Evolutionary conservation across 30 jellyfish, hydroid and myxozoan species (phyloP).

Genomic region (Aurelia coerulea): DNA sequence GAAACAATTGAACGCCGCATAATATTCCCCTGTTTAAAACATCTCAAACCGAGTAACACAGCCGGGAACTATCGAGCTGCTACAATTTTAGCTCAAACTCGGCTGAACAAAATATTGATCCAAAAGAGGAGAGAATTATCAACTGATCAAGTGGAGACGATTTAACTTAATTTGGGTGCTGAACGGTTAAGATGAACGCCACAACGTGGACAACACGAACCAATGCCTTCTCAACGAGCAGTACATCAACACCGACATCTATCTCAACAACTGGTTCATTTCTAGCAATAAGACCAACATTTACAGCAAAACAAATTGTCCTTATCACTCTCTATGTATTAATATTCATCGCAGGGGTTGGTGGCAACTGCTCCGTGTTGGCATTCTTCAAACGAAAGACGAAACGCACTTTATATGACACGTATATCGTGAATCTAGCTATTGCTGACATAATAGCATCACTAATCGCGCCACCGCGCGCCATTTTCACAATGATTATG

Average conservation of each 20-base stretch:
- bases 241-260: background rate
- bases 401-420: constrained; percentile 39
- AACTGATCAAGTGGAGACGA: too few relatives aligned
- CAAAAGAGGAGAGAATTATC: too few relatives aligned
- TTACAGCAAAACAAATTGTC: background rate
- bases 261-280: background rate
- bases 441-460: constrained; percentile 55
- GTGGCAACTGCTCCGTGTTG: constrained; percentile 44
- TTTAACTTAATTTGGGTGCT: too few relatives aligned
- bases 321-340: constrained; percentile 31
- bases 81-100: too few relatives aligned
- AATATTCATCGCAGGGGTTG: constrained; percentile 46
- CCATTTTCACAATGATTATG: constrained; percentile 11
- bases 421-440: constrained; percentile 57
- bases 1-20: too few relatives aligned
- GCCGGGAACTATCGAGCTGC: too few relatives aligned
- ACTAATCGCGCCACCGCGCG: constrained; percentile 43
- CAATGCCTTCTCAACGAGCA: too few relatives aligned
- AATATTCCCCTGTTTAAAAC: too few relatives aligned
- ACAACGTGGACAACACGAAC: too few relatives aligned
- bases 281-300: background rate
- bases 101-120: too few relatives aligned
- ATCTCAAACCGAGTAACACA: too few relatives aligned
- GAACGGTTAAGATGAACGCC: too few relatives aligned
- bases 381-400: constrained; percentile 37